Percentiles rank a stretch among this genome's conserved stretches.
Evolutionary conservation across 2,797 vertebrate species (phyloP).

Genomic region (Parotocinclus haroldoi): DNA sequence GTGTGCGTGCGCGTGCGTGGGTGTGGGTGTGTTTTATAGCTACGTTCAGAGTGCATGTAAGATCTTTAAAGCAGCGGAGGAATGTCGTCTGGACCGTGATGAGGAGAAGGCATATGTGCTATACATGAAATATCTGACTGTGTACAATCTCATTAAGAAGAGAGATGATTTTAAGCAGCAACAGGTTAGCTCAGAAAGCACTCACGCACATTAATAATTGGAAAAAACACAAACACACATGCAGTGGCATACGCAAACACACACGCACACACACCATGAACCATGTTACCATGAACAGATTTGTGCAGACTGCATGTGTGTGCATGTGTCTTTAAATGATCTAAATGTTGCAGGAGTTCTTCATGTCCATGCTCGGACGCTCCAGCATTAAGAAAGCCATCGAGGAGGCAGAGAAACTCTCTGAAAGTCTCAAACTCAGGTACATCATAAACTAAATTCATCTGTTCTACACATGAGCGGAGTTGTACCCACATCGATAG

Average conservation of each 20-base stretch:
- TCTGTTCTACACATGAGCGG: no score
- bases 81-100: conserved; percentile 88
- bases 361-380: conserved; percentile 85
- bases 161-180: conserved; percentile 93
- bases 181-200: conserved; percentile 68
- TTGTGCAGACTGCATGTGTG: not conserved
- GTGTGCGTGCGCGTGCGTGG: not conserved
- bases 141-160: conserved; percentile 93
- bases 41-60: conserved; percentile 94
- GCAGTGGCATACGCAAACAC: no score
- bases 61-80: conserved; percentile 94
- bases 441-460: conserved; percentile 47
- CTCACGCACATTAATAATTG: no score
- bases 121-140: conserved; percentile 94
- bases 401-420: conserved; percentile 96
- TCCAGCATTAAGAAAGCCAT: conserved; percentile 91
- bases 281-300: no score
- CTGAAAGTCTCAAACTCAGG: conserved; percentile 96
- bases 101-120: conserved; percentile 95
- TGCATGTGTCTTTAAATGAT: conserved; percentile 19
- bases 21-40: conserved; percentile 60
- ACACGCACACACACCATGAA: no score
- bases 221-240: no score
- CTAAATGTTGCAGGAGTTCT: conserved; percentile 77
- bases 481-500: not conserved